Evolutionary conservation across 1,140 invertebrate species (phyloP), one percentile per base, ranked within the genome.

Genomic region (Himalopsyche phryganea): DNA sequence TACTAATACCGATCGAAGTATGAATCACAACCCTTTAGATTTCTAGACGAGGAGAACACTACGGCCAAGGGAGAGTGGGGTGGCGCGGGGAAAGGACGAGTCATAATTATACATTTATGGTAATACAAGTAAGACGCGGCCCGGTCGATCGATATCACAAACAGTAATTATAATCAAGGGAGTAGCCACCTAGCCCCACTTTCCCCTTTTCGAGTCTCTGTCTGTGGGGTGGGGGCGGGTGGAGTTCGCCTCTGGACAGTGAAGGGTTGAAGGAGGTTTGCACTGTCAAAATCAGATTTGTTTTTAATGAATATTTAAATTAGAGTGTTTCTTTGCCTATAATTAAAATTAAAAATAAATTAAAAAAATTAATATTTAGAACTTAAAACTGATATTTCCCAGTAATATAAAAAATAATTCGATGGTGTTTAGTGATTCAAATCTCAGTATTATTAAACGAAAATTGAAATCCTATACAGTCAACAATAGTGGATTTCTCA

Each of bases 141-240:
- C 58, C 54, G 55, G 57, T 53, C 62, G 62, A 64, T 64, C 62
- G 62, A 64, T 64, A 64, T 64, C 62, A 64, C 62, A 64, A 64
- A 64, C 62, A 64, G 62, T 64, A 64, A 64, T 64, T 64, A 64
- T 64, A 64, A 64, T 64, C 62, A 64, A 58, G 62, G 62, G 58
- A 56, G 57, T 46, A 41, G 40, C 56, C 54, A 35, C 48, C 57
- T 48, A 23, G 20, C 28, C 52, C 44, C 32, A 40, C 38, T 13
- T 15, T 15, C 38, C 28, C n/a, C 18, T 11, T 45, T 11, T 14
- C 10, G 14, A 17, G 17, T 5, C 33, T 45, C 47, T 45, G 14
- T n/a, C 50, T 17, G 18, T n/a, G 35, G 13, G 53, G 33, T 6
- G 15, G 32, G 19, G 18, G 40, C 36, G 10, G 40, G 36, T 44